Percentiles rank a stretch among this genome's conserved stretches.
These are phyloP conservation scores for Eupsittula cactorum DNA, from an alignment of 2,113 vertebrate species.

Conservation along the genomic window DNA sequence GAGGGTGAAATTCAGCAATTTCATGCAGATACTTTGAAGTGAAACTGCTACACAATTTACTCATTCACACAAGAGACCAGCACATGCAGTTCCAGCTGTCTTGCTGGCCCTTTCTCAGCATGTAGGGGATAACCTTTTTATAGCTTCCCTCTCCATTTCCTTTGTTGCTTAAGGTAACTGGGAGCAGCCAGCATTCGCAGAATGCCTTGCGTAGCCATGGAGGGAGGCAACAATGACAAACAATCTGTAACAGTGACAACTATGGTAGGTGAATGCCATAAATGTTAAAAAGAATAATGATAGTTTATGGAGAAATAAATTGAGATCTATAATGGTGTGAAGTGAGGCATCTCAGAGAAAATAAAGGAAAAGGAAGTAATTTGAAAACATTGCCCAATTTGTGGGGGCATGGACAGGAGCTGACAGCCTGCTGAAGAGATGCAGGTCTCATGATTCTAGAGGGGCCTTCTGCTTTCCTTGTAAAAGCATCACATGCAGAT, in stretches of 20 bases:
- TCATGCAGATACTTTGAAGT: background rate
- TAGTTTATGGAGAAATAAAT: background rate
- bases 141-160: background rate
- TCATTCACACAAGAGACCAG: background rate
- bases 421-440: background rate
- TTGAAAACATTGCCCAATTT: background rate
- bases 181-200: background rate
- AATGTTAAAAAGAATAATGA: background rate
- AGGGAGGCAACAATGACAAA: background rate
- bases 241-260: background rate
- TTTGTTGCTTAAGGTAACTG: background rate
- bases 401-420: fast-evolving
- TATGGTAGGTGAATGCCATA: background rate
- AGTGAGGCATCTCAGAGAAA: background rate
- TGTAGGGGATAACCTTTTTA: background rate
- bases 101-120: background rate
- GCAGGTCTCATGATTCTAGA: background rate
- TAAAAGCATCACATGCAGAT: background rate
- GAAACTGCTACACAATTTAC: background rate
- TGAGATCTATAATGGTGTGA: background rate
- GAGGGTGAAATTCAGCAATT: background rate
- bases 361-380: background rate
- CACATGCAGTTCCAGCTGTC: background rate
- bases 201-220: fast-evolving
- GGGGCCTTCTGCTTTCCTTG: fast-evolving